These are phyloP conservation scores for Agrochola lota DNA, from an alignment of 2,888 invertebrate genomes.

Conservation along the genomic window DNA sequence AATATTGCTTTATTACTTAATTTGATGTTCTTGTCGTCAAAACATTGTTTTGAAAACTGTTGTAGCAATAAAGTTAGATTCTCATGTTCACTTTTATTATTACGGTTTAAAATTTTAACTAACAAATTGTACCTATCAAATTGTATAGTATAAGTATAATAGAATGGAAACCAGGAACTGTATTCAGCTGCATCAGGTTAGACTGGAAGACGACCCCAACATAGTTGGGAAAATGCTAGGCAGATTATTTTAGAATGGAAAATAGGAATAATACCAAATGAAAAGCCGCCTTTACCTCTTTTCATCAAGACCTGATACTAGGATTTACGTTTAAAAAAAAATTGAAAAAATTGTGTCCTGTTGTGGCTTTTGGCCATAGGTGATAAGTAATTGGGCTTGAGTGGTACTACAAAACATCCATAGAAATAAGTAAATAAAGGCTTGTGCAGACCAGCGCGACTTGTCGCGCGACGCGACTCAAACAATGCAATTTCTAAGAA, in stretches of 20 bases:
- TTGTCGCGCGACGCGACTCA: too few species aligned
- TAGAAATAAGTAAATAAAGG: neutral
- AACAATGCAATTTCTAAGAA: too few species aligned
- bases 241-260: neutral
- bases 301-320: too few species aligned
- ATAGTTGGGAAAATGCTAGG: too few species aligned
- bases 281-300: neutral
- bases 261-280: neutral
- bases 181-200: too few species aligned
- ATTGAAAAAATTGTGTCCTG: neutral
- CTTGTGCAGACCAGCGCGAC: too few species aligned
- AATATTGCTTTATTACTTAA: constrained; percentile 52
- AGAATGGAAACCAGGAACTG: neutral
- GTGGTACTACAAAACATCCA: neutral
- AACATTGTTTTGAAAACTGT: constrained; percentile 4
- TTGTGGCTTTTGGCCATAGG: too few species aligned
- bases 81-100: neutral
- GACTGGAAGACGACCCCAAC: too few species aligned
- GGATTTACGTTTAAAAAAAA: too few species aligned
- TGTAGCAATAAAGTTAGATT: constrained; percentile 3
- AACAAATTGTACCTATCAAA: too few species aligned
- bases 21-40: constrained; percentile 21
- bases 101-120: neutral
- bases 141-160: neutral
- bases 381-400: neutral